phyloP scores from a whole-genome alignment of 2,797 vertebrate genomes.

The Peromyscus attwateri region DNA sequence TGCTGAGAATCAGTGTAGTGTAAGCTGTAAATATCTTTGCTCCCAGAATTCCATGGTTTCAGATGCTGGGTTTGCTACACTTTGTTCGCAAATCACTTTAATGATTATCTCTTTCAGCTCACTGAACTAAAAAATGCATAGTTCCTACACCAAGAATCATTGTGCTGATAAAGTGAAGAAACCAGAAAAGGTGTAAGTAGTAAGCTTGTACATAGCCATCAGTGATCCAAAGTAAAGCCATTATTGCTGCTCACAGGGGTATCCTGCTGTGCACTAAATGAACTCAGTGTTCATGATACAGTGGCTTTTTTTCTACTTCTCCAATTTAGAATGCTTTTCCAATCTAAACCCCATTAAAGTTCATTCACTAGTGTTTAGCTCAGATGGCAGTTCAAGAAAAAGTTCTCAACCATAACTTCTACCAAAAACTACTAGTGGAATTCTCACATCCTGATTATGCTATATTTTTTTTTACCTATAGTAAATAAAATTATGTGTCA shows the following conservation, averaged over 20 bases:
- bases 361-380: neutral
- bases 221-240: neutral
- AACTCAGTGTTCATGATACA: too few relatives aligned
- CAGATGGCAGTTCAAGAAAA: neutral
- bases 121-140: neutral
- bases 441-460: neutral
- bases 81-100: neutral
- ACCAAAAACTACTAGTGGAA: accelerated
- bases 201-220: neutral
- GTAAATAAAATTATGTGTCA: neutral
- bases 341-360: neutral
- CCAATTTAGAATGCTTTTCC: neutral
- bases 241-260: neutral
- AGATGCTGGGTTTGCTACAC: neutral
- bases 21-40: neutral
- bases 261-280: neutral
- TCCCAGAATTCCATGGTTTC: neutral
- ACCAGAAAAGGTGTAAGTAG: too few relatives aligned
- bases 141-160: neutral
- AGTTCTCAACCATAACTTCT: neutral
- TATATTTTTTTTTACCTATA: neutral
- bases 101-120: neutral
- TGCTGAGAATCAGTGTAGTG: neutral
- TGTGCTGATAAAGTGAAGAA: neutral
- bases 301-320: neutral